Conservation (phyloP, 2,888 invertebrate genomes). For the Drosophila mettleri region DNA sequence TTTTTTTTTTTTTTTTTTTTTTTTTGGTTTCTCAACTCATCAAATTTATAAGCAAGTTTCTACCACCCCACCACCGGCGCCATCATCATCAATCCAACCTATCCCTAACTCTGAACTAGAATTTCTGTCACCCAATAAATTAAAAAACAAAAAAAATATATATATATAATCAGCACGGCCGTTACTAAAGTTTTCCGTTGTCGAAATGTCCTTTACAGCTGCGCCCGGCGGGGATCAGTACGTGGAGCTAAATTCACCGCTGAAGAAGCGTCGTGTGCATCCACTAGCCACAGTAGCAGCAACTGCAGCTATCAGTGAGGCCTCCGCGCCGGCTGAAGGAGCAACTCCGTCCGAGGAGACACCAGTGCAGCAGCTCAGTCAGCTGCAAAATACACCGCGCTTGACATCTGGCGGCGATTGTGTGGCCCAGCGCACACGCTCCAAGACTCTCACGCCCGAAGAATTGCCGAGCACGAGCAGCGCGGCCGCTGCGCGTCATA, state of each 20-base stretch:
- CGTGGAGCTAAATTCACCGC: slow-evolving; percentile 69
- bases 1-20: slow-evolving; percentile 46
- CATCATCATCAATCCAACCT: neutral
- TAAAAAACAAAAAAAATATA: neutral
- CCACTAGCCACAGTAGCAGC: slow-evolving; percentile 24
- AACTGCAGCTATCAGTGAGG: slow-evolving; percentile 16
- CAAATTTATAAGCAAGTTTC: slow-evolving; percentile 48
- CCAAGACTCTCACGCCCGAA: slow-evolving; percentile 80
- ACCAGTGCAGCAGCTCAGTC: neutral
- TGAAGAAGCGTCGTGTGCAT: slow-evolving; percentile 81
- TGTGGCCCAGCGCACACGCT: slow-evolving; percentile 84
- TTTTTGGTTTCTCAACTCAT: slow-evolving; percentile 43
- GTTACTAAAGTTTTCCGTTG: slow-evolving; percentile 11
- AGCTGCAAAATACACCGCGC: slow-evolving; percentile 44
- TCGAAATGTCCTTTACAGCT: slow-evolving; percentile 69
- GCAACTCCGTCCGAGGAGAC: slow-evolving; percentile 12
- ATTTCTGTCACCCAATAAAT: neutral
- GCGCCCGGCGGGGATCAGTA: slow-evolving; percentile 69
- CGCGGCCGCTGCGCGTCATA: slow-evolving; percentile 56
- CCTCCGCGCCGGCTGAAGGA: slow-evolving; percentile 27
- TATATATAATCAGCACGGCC: neutral
- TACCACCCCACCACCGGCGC: neutral
- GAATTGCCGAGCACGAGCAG: slow-evolving; percentile 71
- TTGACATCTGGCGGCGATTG: slow-evolving; percentile 74
- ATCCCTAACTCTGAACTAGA: neutral